A percentile compares a stretch with the other conserved stretches of the same genome.
These are phyloP conservation scores for Eupristina koningsbergeri DNA, from an alignment of 1,140 invertebrate species.

Conservation along the genomic window DNA sequence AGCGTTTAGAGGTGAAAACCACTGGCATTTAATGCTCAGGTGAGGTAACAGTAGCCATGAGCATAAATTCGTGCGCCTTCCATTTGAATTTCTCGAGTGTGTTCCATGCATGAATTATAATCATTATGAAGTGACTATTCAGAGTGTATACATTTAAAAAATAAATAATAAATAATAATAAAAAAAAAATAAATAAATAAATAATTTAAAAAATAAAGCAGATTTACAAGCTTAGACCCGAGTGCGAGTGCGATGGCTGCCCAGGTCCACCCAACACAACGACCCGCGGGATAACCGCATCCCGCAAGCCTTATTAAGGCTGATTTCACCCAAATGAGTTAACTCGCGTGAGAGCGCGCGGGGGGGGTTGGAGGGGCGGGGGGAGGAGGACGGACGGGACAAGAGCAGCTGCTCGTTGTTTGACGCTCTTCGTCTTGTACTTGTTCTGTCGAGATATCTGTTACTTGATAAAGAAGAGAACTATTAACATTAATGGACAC, in stretches of 20 bases:
- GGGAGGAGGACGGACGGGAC: too few relatives aligned
- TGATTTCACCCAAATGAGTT: conserved; percentile 4
- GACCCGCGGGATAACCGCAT: not conserved
- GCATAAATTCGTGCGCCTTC: conserved; percentile 24
- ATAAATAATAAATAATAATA: too few relatives aligned
- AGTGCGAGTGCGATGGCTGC: not conserved
- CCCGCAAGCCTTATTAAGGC: not conserved
- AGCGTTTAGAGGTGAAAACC: conserved; percentile 35
- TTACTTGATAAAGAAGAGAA: not conserved
- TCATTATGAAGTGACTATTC: conserved; percentile 22
- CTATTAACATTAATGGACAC: not conserved
- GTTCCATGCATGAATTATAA: conserved; percentile 21
- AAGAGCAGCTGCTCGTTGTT: not conserved
- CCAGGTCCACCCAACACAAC: too few relatives aligned
- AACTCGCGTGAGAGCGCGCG: too few relatives aligned
- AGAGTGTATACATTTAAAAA: too few relatives aligned
- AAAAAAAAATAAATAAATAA: too few relatives aligned
- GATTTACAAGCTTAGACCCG: not conserved
- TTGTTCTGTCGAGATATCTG: not conserved
- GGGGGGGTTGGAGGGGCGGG: too few relatives aligned
- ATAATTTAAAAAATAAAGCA: too few relatives aligned
- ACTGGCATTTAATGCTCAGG: not conserved
- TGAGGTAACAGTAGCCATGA: conserved; percentile 33
- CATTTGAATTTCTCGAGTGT: conserved; percentile 2
- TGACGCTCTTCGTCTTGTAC: not conserved